Conservation (phyloP, 2,113 vertebrate species). For the rat (Rattus norvegicus) region GRCr8 NC_086033.1:104464001-104464500, state of each 20-base stretch:
- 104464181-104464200: too few relatives aligned
- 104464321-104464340: too few relatives aligned
- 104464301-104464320: too few relatives aligned
- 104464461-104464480: too few relatives aligned
- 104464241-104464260: too few relatives aligned
- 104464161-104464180: fast-evolving
- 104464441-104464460: too few relatives aligned
- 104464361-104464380: background rate
- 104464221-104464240: too few relatives aligned
- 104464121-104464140: background rate
- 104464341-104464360: too few relatives aligned
- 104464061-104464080: background rate
- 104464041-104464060: fast-evolving
- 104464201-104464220: fast-evolving
- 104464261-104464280: too few relatives aligned
- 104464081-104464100: background rate
- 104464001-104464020: background rate
- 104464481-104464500: too few relatives aligned
- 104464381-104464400: background rate
- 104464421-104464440: background rate
- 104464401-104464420: too few relatives aligned
- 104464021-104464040: fast-evolving
- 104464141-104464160: background rate
- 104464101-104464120: fast-evolving
- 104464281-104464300: too few relatives aligned